phyloP scores from a whole-genome alignment of 2,797 vertebrate genomes.

The Alca torda region DNA sequence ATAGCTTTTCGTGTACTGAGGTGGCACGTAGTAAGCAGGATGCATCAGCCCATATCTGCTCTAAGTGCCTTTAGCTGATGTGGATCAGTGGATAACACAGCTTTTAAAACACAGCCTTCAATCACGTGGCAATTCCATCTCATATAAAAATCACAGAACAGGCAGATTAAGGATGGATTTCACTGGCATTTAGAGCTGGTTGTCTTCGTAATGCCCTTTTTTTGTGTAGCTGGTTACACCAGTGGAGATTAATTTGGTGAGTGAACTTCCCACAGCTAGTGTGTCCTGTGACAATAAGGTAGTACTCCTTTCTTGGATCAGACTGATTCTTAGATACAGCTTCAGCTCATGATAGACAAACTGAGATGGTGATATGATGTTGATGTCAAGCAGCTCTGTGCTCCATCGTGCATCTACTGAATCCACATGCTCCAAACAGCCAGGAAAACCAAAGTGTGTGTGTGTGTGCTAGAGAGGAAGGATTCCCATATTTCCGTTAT shows the following conservation, averaged over 20 bases:
- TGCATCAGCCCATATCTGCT: background rate
- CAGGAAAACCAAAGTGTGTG: background rate
- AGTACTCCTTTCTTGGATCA: background rate
- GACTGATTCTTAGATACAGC: background rate
- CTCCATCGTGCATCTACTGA: background rate
- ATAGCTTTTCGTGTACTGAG: background rate
- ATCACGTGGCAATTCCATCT: background rate
- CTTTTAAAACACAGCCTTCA: background rate
- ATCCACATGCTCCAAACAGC: background rate
- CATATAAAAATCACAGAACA: background rate
- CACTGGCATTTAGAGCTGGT: background rate
- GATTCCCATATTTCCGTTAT: background rate
- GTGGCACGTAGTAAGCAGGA: background rate
- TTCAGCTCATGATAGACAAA: background rate
- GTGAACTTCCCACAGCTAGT: background rate
- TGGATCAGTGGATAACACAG: background rate
- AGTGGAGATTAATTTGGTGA: background rate
- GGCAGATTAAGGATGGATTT: background rate
- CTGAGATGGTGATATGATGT: background rate
- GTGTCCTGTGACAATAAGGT: background rate
- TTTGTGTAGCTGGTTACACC: background rate
- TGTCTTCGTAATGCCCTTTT: background rate
- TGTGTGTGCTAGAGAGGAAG: background rate
- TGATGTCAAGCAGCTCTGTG: background rate
- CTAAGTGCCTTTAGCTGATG: background rate